Base-by-base conservation (phyloP, 2,113 vertebrate species). In the Dolichallabes microphthalmus region DNA sequence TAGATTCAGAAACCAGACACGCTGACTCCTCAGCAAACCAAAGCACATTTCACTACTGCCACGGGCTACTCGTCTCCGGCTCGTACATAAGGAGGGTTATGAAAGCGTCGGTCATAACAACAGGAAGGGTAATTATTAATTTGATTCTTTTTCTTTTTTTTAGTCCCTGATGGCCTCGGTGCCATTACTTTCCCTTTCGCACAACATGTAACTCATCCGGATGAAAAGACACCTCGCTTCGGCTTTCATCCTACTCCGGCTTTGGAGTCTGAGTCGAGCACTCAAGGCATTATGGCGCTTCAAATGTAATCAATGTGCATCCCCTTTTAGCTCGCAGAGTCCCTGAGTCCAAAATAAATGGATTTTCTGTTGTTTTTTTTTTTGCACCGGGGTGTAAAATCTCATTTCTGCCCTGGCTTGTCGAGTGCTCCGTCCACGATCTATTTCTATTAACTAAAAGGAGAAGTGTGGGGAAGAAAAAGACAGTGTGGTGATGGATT, bases 221-320 rank as follows among this genome's bases (percentile, higher is more conserved):
- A 88, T 89, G 83, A 84, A 90, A 91, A 89, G 63, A 66, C 86
- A 82, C 61, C 87, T 60, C 85, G 87, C 88, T 83, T 84, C 74
- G 64, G 80, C 86, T 88, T 92, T 83, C 83, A 89, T 91, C 89
- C 76, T 79, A 63, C 78, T 84, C 85, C 66, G 86, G 61, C 86
- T 66, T 68, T 19, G 74, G 71, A 64, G 50, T 60, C 12, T 35
- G 87, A 66, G 85, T 32, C 9, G 30, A 89, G 87, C 90, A 90
- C 90, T 91, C 81, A 76, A 75, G 75, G 71, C 86, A 89, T 90
- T 89, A 73, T 88, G 64, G 77, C 60, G 74, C 86, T 87, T 85
- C 60, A 84, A 85, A 87, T 88, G 85, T 84, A 91, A 91, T 92
- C 90, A 90, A 91, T 89, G 86, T 55, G 71, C 82, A 73, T 75